Percentiles rank a stretch among this genome's conserved stretches.
phyloP scores from a whole-genome alignment of 2,888 invertebrate genomes.

The Cephus nigrinus region DNA sequence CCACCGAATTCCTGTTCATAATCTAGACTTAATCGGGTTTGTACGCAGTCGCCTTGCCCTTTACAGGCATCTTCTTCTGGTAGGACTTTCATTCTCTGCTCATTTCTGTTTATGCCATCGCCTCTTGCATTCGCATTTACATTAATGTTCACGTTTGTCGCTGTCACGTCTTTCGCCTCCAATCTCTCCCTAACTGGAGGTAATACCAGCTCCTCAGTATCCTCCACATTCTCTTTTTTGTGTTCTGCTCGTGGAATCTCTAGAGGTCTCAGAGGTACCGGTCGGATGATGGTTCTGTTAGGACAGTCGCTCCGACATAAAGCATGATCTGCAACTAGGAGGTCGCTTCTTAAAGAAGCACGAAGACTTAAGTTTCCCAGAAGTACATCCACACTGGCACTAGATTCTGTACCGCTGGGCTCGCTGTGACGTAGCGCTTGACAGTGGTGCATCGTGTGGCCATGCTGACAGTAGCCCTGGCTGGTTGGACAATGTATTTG shows the following conservation, averaged over 20 bases:
- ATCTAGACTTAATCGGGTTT: conserved; percentile 42
- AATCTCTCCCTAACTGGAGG: not conserved
- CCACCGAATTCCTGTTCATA: conserved; percentile 45
- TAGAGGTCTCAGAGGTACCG: not conserved
- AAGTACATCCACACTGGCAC: conserved; percentile 55
- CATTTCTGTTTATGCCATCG: conserved; percentile 18
- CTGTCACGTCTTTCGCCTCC: not conserved
- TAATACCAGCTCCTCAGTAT: conserved; percentile 8
- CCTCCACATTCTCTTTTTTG: not conserved
- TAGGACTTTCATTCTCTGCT: conserved; percentile 15
- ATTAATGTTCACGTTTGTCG: not conserved
- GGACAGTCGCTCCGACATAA: conserved; percentile 47
- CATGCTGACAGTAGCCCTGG: conserved; percentile 38
- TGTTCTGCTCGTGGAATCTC: not conserved
- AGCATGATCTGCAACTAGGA: conserved; percentile 48
- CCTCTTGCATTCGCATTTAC: conserved; percentile 20
- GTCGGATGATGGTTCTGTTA: conserved; percentile 18
- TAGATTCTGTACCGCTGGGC: conserved; percentile 54
- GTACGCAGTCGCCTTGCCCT: conserved; percentile 28
- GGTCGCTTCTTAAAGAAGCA: conserved; percentile 50
- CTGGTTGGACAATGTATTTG: conserved; percentile 44
- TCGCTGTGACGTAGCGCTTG: conserved; percentile 43
- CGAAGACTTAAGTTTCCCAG: conserved; percentile 58
- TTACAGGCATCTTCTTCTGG: conserved; percentile 9
- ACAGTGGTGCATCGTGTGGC: conserved; percentile 19